Evolutionary conservation across 2,113 vertebrate genomes (phyloP).

Genomic region (Mobula birostris): DNA sequence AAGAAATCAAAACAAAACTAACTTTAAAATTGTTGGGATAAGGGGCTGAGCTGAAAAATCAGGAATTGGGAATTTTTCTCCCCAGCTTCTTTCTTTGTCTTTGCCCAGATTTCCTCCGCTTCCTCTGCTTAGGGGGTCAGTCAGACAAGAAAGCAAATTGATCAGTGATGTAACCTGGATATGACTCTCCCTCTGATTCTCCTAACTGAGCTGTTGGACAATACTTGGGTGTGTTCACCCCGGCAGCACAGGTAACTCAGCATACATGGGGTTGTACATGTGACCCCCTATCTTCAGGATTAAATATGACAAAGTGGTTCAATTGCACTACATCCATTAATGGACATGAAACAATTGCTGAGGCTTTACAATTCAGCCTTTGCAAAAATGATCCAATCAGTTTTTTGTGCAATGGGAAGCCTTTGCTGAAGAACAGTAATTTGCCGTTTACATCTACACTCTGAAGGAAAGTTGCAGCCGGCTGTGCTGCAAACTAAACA

Average conservation of each 20-base stretch:
- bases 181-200: neutral
- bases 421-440: neutral
- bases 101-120: neutral
- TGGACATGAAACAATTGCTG: neutral
- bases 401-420: neutral
- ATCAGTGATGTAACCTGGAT: neutral
- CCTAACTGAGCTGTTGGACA: neutral
- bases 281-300: neutral
- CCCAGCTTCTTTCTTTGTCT: neutral
- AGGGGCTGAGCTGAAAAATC: neutral
- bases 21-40: neutral
- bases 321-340: neutral
- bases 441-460: neutral
- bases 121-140: neutral
- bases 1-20: neutral
- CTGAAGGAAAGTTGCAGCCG: neutral
- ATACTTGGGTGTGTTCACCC: neutral
- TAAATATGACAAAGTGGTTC: neutral
- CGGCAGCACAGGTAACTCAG: neutral
- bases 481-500: neutral
- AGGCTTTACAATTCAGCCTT: neutral
- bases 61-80: neutral
- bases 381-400: neutral
- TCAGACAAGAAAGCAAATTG: neutral
- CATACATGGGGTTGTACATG: neutral